These are phyloP conservation scores for Beris chalybata DNA, from an alignment of 2,888 invertebrate species.

Conservation along the genomic window DNA sequence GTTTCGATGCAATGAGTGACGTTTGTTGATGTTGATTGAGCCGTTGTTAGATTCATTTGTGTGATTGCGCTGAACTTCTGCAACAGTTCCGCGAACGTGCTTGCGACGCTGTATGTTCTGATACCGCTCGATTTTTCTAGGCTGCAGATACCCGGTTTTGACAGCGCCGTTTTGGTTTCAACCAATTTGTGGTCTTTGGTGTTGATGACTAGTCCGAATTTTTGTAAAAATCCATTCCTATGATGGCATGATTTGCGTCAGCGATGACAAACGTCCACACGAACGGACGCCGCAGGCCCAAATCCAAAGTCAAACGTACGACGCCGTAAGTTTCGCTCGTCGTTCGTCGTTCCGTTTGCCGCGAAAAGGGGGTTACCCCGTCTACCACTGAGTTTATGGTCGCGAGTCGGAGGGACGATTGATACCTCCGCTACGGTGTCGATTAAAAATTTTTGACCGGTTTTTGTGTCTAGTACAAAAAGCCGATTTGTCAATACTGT, in stretches of 20 bases:
- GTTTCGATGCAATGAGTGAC: conserved; percentile 13
- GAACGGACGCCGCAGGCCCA: not conserved
- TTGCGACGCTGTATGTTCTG: not conserved
- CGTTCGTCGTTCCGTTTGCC: no score
- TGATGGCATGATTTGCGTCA: not conserved
- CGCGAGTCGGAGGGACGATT: no score
- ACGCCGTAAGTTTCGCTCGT: not conserved
- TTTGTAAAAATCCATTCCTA: not conserved
- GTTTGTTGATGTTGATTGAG: not conserved
- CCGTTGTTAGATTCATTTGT: not conserved
- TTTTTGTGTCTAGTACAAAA: no score
- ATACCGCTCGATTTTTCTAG: not conserved
- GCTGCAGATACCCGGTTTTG: not conserved
- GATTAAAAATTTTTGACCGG: no score
- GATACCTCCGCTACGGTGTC: no score
- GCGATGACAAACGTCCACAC: conserved; percentile 3
- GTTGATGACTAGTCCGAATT: conserved; percentile 3
- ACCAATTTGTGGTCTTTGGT: not conserved
- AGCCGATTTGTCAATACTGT: no score
- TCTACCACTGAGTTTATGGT: no score
- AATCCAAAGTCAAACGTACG: not conserved
- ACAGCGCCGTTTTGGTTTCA: not conserved
- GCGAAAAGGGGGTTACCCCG: no score
- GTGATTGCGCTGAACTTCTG: not conserved
- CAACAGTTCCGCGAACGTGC: not conserved